Base-by-base conservation (phyloP, 2,888 invertebrate species). In the Malthinus seriepunctatus region DNA sequence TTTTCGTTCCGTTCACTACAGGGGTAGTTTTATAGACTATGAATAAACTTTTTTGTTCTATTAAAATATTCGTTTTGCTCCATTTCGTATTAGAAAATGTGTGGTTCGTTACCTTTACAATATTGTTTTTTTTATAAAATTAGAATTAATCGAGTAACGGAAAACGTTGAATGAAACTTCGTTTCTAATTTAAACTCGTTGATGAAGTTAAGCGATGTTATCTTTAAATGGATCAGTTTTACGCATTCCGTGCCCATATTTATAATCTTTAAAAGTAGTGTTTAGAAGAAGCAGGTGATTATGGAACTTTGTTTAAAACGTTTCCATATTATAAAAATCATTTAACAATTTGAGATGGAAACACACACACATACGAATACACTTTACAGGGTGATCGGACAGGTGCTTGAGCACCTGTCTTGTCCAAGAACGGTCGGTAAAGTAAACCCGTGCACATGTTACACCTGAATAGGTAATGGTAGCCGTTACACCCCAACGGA, bases 341-440 rank as follows among this genome's bases (percentile, higher is more conserved):
- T 59, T 59, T 55, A 45, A 55, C 50, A 23, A 42, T 55, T 48
- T 47, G 49, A 56, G 52, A 52, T 51, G 33, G 48, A 52, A 51
- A 49, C 49, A 50, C 46, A 46, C 39, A 39, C 32, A 56, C 44
- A 3, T 32, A 35, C 61, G 56, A 5, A 23, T 23, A 23, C 23
- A 23, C 23, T 23, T 23, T 61, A 57, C 51, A 63, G 68, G 69
- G 68, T 67, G 65, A 67, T 62, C 63, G 59, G 71, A 72, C 73
- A 73, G 73, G 74, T 73, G 73, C 65, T 61, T 54, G 52, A 57
- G 63, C 75, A 75, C 75, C 74, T 75, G 75, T 73, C 15, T 23
- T 6, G 23, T 42, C 69, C 62, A 58, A 64, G 64, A 65, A 66
- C 69, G 66, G 64, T 67, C 60, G 58, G 66, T 63, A 64, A 59